phyloP scores from a whole-genome alignment of 2,113 vertebrate genomes.

The Cyanoliseus patagonus region DNA sequence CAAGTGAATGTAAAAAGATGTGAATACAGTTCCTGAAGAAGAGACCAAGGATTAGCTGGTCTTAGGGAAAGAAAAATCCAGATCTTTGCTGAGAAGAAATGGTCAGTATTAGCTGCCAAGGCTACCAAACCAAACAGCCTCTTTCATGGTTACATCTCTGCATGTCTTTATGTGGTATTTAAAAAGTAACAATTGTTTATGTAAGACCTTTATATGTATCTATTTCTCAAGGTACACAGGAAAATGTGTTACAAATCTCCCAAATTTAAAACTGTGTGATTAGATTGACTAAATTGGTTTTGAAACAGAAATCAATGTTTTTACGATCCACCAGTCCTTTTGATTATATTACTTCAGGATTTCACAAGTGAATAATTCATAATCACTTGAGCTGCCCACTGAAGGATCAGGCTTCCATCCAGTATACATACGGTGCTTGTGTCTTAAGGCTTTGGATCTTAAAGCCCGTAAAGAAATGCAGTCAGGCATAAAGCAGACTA shows the following conservation, averaged over 20 bases:
- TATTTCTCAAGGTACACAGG: background rate
- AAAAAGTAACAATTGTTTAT: background rate
- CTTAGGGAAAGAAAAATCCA: slow-evolving; percentile 24
- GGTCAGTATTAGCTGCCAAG: slow-evolving; percentile 25
- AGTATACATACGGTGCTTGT: background rate
- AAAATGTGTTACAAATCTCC: background rate
- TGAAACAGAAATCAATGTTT: background rate
- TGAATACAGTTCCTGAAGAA: background rate
- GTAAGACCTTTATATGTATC: background rate
- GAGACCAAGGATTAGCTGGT: slow-evolving; percentile 23
- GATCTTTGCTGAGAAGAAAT: slow-evolving; percentile 6
- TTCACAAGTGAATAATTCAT: slow-evolving; percentile 21
- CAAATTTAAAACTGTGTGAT: background rate
- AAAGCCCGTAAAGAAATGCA: slow-evolving; percentile 38
- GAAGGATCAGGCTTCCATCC: slow-evolving; percentile 16
- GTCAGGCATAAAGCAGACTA: background rate
- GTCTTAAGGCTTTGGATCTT: slow-evolving; percentile 26
- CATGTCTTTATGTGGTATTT: background rate
- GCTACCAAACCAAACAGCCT: background rate
- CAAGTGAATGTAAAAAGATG: slow-evolving; percentile 34
- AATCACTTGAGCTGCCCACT: slow-evolving; percentile 15
- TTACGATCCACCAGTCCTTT: background rate
- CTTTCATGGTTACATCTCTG: background rate
- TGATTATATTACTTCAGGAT: background rate
- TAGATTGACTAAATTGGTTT: background rate